Evolutionary conservation across 2,888 invertebrate genomes (phyloP), one percentile per base, ranked within the genome.

Genomic region (Drosophila villosipedis): DNA sequence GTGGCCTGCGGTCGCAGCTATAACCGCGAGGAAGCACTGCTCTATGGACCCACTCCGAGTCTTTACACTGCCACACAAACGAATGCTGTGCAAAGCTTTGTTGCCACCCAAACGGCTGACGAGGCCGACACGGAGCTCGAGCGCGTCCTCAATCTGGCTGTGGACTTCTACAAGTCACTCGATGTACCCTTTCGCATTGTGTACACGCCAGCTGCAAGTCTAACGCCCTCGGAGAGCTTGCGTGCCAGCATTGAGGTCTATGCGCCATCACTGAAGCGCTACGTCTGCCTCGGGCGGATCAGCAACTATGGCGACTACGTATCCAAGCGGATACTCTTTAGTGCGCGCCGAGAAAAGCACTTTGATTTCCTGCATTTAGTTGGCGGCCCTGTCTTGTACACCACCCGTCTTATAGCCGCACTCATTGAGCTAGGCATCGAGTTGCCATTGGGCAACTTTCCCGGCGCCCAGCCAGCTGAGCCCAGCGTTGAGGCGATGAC

Each of bases 291-390:
- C 49, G 97, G 96, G 0, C 94, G 96, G 92, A 90, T 98, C 47
- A 96, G 97, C 28, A 90, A 96, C 53, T 96, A 95, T 85, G 95
- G 95, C 14, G 95, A 96, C 84, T 98, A 95, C 91, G 95, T 97
- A 35, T 96, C 97, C 82, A 97, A 97, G 92, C 94, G 98, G 68
- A 94, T 98, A 53, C 94, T 96, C 86, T 96, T 97, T 76, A 95
- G 95, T 50, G 96, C 95, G 90, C 94, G 94, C 33, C 94, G 95
- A 50, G 94, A 95, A 14, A 95, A 95, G 73, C 93, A 94, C 49
- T 93, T 93, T 41, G 94, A 94, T 53, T 97, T 96, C 91, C 95
- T 96, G 14, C 94, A 95, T 85, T 91, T 97, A 41, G 94, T 97
- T 69, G 95, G 96, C 12, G 97, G 97, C 22, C 96, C 95, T 30